Evolutionary conservation across 2,113 vertebrate species (phyloP), one percentile per base, ranked within the genome.

Genomic region (Xiphophorus hellerii): DNA sequence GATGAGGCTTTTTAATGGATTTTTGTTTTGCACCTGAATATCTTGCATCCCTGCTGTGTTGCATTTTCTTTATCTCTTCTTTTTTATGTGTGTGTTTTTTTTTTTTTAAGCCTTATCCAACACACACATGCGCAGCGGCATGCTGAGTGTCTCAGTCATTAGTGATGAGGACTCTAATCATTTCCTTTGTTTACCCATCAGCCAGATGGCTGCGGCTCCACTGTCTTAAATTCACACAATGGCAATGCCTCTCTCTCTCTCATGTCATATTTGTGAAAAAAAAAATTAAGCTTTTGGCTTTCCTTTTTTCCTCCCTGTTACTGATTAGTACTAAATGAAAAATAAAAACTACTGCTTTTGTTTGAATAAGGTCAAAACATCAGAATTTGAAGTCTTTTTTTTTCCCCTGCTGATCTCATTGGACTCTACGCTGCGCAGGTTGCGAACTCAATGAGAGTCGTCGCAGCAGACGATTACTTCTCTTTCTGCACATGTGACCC

Each of bases 131-230:
- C 0, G 1, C 42, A 14, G 27, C 5, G 13, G 28, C 20, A 10
- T 69, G 71, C 68, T 66, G 65, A 67, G 83, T 28, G 65, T 77
- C 73, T 69, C 14, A 60, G 76, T 75, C 71, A 80, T 83, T 87
- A 88, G 74, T 15, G 85, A 72, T 70, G 75, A 69, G 80, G 78
- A 75, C 76, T 83, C 82, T 84, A 82, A 79, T 88, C 69, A 73
- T 81, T 25, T 14, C 60, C 77, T 88, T 77, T 86, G 79, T 86
- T 87, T 83, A 86, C 74, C 78, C 83, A 88, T 85, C 83, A 83
- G 74, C 78, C 86, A 84, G 73, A 74, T 82, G 80, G 84, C 73
- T 70, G 82, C 71, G 28, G 67, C 71, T n/a, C 76, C 12, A 44
- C 84, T 83, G 68, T 73, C 79, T 71, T 51, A 30, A 63, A 71